Percentiles rank a stretch among this genome's conserved stretches.
phyloP scores from a whole-genome alignment of 2,888 invertebrate species.

The Sphaerophoria rueppellii region DNA sequence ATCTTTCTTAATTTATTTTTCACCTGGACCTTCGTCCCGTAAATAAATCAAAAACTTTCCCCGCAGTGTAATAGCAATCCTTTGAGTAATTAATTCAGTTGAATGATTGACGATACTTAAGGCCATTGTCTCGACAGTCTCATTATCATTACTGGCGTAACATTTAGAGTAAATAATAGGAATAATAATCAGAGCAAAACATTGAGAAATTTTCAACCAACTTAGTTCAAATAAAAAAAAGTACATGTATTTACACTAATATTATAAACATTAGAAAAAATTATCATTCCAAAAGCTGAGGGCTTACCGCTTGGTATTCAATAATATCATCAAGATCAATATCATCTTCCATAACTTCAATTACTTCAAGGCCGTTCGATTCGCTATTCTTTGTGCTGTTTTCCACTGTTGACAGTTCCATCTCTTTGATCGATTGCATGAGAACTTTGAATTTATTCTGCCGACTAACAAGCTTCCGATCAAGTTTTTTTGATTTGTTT shows the following conservation, averaged over 20 bases:
- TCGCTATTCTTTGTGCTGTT: constrained; percentile 84
- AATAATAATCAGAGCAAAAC: no score
- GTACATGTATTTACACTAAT: constrained; percentile 45
- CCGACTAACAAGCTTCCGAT: constrained; percentile 88
- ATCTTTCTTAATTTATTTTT: no score
- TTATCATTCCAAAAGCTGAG: constrained; percentile 58
- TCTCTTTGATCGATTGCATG: constrained; percentile 90
- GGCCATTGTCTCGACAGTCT: no score
- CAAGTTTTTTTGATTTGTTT: constrained; percentile 87
- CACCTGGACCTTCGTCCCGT: no score
- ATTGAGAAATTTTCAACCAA: no score
- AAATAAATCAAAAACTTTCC: no score
- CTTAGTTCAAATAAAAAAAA: constrained; percentile 2
- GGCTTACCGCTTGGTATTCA: constrained; percentile 69
- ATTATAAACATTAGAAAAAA: constrained; percentile 3
- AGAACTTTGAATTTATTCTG: constrained; percentile 94
- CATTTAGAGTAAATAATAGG: no score
- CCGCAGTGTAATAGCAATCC: no score
- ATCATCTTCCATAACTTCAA: constrained; percentile 75
- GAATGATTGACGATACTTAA: no score
- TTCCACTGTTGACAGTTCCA: constrained; percentile 89
- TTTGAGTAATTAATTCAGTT: no score
- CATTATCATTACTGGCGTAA: no score
- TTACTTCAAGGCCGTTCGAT: constrained; percentile 78
- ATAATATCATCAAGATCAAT: constrained; percentile 81